Conservation (phyloP, 2,888 invertebrate genomes). For the Timandra comae region DNA sequence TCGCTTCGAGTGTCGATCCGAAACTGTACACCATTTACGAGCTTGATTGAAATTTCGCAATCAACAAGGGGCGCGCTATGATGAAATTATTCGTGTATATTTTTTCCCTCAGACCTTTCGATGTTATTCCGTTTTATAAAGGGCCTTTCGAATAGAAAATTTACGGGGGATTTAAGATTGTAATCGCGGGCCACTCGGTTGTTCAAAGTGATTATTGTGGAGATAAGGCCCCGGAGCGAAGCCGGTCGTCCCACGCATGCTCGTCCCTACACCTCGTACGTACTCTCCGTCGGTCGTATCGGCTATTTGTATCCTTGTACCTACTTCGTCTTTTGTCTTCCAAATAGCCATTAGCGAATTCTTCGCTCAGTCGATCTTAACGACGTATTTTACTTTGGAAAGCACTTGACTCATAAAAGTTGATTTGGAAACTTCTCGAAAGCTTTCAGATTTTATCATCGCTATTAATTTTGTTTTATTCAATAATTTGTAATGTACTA, state of each 20-base stretch:
- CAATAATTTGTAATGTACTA: conserved; percentile 18
- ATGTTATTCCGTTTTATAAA: conserved; percentile 66
- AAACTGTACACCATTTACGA: conserved; percentile 71
- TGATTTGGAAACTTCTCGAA: conserved; percentile 21
- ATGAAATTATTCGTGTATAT: conserved; percentile 74
- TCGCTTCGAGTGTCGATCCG: conserved; percentile 69
- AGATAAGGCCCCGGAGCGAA: conserved; percentile 60
- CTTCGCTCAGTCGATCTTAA: conserved; percentile 21
- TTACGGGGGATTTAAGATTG: conserved; percentile 72
- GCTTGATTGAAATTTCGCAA: conserved; percentile 76
- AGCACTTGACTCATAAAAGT: conserved; percentile 26
- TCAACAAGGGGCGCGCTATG: conserved; percentile 69
- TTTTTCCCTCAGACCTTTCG: conserved; percentile 56
- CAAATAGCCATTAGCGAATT: conserved; percentile 26
- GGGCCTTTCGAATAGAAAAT: conserved; percentile 64
- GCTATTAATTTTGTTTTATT: conserved; percentile 18
- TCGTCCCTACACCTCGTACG: conserved; percentile 20
- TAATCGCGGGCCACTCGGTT: conserved; percentile 68
- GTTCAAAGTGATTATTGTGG: conserved; percentile 72
- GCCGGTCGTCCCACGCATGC: conserved; percentile 54
- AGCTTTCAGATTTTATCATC: conserved; percentile 16
- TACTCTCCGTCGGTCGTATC: conserved; percentile 31
- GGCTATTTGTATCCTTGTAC: conserved; percentile 24
- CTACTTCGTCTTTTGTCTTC: conserved; percentile 26
- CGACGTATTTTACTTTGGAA: conserved; percentile 22